These are phyloP conservation scores for Drosophila stalkeri DNA, from an alignment of 2,888 invertebrate species.

Conservation along the genomic window DNA sequence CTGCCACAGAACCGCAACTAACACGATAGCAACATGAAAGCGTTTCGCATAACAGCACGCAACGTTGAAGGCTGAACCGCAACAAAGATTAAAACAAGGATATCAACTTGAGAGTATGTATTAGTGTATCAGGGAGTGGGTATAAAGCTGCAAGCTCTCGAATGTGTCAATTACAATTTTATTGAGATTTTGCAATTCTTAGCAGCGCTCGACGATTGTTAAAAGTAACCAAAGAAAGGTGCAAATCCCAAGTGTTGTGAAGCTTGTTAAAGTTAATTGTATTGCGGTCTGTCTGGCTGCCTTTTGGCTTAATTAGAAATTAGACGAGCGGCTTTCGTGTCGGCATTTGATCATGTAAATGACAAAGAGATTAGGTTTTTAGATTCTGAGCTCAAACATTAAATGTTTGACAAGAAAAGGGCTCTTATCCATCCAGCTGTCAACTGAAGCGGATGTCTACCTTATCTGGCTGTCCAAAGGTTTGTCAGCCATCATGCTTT, in stretches of 20 bases:
- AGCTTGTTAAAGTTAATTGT: constrained; percentile 31
- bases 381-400: not conserved
- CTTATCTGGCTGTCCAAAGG: not conserved
- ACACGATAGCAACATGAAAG: constrained; percentile 66
- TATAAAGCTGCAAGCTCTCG: constrained; percentile 14
- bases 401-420: not conserved
- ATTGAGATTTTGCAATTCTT: constrained; percentile 49
- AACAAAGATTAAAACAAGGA: constrained; percentile 50
- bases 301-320: constrained; percentile 27
- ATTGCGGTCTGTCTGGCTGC: constrained; percentile 2
- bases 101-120: constrained; percentile 20
- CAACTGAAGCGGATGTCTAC: not conserved
- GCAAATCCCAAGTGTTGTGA: not conserved
- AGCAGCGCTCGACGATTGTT: constrained; percentile 9
- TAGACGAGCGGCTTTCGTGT: not conserved
- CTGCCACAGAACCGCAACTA: constrained; percentile 76
- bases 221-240: constrained; percentile 8
- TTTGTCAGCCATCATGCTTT: not conserved
- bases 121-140: constrained; percentile 10
- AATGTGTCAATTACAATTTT: constrained; percentile 61
- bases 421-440: not conserved
- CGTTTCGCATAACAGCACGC: constrained; percentile 46
- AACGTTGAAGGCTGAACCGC: constrained; percentile 51
- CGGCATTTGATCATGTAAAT: not conserved
- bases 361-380: not conserved